Base-by-base conservation (phyloP, 2,888 invertebrate species). In the Ectemnius lituratus region DNA sequence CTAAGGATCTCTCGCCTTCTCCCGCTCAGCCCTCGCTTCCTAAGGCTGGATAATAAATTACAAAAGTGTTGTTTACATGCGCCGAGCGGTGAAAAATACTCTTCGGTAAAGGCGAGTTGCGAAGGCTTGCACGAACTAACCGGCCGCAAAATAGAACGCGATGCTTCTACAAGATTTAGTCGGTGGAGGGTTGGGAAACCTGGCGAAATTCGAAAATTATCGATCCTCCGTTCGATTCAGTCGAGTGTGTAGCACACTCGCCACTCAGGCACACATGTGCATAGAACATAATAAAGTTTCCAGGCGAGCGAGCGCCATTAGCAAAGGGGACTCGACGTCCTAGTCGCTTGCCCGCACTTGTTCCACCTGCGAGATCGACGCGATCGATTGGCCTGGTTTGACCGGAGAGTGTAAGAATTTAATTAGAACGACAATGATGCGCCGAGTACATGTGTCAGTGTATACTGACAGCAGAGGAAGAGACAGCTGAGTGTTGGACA, bases 321-420 rank as follows among this genome's bases (percentile, higher is more conserved):
- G 76, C 66, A 75, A 37, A 37, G 76, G 75, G 81, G 72, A 81
- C 71, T 60, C 57, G 67, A 67, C 63, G 65, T 70, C 62, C 63
- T 62, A 81, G 76, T 73, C 74, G 76, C 73, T 79, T 18, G 70
- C 52, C 23, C 23, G 23, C 23, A 23, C 23, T 23, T 23, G 23
- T 23, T 52, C 52, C 68, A 81, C 69, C 64, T 74, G 47, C 65
- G 37, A 76, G 79, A 81, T 81, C 81, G 81, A 81, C 67, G 37
- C 79, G 79, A 81, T 81, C 81, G 81, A 81, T 81, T 79, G 81
- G 68, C 82, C 81, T 79, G 76, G 76, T 81, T 81, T 59, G 79
- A 76, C 60, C 67, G 67, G 76, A 52, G 67, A 69, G 74, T 71
- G 65, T 81, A 70, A 74, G 68, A 81, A 81, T 81, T 77, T 81